phyloP scores from a whole-genome alignment of 2,113 vertebrate species.

The Micronisus gabar region DNA sequence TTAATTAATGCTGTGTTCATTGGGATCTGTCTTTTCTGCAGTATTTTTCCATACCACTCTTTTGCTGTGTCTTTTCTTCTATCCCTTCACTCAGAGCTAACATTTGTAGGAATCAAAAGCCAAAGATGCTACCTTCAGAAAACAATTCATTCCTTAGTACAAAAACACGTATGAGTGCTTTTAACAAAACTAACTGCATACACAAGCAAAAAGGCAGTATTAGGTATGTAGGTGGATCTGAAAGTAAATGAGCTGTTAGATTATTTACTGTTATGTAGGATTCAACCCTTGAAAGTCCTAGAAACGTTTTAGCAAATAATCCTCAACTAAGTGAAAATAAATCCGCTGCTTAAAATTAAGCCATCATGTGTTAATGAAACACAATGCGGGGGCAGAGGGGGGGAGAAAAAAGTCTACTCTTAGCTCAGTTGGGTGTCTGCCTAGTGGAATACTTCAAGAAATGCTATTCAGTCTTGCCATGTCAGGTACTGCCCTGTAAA shows the following conservation, averaged over 20 bases:
- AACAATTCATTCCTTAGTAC: not conserved
- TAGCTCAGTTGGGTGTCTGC: not conserved
- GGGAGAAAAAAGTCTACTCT: not conserved
- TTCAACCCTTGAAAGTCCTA: not conserved
- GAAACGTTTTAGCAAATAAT: not conserved
- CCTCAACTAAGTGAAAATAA: conserved; percentile 22
- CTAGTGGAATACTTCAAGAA: not conserved
- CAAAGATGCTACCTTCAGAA: not conserved
- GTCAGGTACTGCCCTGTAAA: not conserved
- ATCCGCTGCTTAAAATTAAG: conserved; percentile 14
- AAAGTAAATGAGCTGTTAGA: not conserved
- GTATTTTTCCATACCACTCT: not conserved
- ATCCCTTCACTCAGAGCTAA: not conserved
- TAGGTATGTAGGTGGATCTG: not conserved
- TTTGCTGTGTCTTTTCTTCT: not conserved
- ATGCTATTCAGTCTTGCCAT: not conserved
- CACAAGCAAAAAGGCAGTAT: not conserved
- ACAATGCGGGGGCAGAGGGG: too few relatives aligned
- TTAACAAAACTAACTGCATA: not conserved
- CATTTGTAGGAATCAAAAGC: not conserved
- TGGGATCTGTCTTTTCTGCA: not conserved
- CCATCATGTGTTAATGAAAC: not conserved
- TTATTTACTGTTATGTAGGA: not conserved
- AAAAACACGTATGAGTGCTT: not conserved
- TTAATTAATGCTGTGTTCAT: not conserved